These are phyloP conservation scores for Brachylomia viminalis DNA, from an alignment of 2,888 invertebrate species.

Conservation along the genomic window DNA sequence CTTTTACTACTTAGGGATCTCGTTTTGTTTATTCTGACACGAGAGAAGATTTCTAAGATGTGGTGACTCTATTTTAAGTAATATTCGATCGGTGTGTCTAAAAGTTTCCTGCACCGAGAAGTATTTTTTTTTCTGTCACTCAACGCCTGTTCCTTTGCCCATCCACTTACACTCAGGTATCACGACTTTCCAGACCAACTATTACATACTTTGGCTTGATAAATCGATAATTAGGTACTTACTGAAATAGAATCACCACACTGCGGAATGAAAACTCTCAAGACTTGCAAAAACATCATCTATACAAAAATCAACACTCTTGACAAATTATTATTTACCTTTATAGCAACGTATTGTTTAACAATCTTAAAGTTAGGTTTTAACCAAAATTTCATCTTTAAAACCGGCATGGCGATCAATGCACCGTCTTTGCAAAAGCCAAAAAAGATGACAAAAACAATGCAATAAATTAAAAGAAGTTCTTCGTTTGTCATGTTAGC, in stretches of 20 bases:
- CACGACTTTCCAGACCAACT: background rate
- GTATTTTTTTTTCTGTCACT: too few species aligned
- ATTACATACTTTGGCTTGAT: background rate
- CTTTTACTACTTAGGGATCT: too few species aligned
- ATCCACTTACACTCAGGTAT: too few species aligned
- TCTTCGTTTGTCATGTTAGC: conserved; percentile 30
- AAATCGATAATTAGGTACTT: conserved; percentile 18
- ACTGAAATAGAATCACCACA: conserved; percentile 29
- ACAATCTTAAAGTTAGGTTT: conserved; percentile 29
- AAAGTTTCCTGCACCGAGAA: too few species aligned
- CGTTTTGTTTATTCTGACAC: too few species aligned
- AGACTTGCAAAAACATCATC: conserved; percentile 18
- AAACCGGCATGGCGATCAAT: conserved; percentile 14
- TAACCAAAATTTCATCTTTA: conserved; percentile 16
- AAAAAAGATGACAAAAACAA: conserved; percentile 6
- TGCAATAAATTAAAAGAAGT: conserved; percentile 13
- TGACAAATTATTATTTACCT: background rate
- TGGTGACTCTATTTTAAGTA: background rate
- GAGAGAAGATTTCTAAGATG: background rate
- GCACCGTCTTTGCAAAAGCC: background rate
- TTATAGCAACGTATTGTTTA: conserved; percentile 1
- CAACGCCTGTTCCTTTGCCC: too few species aligned
- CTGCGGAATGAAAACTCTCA: conserved; percentile 7
- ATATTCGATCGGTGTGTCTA: too few species aligned
- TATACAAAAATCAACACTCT: background rate